A percentile compares a stretch with the other conserved stretches of the same genome.
phyloP scores from a whole-genome alignment of 2,888 invertebrate genomes.

The Cosmia pyralina region DNA sequence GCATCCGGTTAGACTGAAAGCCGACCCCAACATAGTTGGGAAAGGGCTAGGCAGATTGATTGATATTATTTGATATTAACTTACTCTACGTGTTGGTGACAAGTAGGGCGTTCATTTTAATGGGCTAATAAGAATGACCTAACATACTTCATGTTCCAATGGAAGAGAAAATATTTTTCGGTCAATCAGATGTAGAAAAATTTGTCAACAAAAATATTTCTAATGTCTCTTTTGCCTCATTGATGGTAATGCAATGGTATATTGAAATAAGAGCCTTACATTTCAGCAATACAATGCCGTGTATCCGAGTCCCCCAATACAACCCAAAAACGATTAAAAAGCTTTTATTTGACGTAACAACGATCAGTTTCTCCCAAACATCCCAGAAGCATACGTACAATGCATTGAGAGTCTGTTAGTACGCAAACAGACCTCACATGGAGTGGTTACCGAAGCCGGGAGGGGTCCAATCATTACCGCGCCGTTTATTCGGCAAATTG shows the following conservation, averaged over 20 bases:
- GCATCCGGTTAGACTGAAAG: too few relatives aligned
- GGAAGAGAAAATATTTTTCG: neutral
- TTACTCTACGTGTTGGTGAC: neutral
- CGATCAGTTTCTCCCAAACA: conserved; percentile 2
- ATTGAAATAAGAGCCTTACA: neutral
- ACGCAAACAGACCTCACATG: conserved; percentile 66
- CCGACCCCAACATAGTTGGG: too few relatives aligned
- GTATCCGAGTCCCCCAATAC: neutral
- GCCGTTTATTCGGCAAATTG: conserved; percentile 83
- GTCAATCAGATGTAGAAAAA: neutral
- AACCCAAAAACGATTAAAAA: conserved; percentile 14
- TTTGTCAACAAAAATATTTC: neutral
- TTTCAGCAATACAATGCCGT: neutral
- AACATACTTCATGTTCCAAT: neutral
- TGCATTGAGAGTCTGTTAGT: conserved; percentile 47
- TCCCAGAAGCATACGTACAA: conserved; percentile 31
- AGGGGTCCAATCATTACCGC: conserved; percentile 69
- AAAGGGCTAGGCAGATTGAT: too few relatives aligned
- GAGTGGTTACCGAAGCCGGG: conserved; percentile 65
- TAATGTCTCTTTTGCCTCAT: neutral
- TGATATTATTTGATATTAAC: neutral
- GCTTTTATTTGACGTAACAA: conserved; percentile 24
- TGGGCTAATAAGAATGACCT: too few relatives aligned
- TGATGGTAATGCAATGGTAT: too few relatives aligned
- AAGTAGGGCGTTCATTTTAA: conserved; percentile 4